Evolutionary conservation across 92 coral and sea anemone genomes (phyloP), one percentile per base, ranked within the genome.

Genomic region (Porites rus): DNA sequence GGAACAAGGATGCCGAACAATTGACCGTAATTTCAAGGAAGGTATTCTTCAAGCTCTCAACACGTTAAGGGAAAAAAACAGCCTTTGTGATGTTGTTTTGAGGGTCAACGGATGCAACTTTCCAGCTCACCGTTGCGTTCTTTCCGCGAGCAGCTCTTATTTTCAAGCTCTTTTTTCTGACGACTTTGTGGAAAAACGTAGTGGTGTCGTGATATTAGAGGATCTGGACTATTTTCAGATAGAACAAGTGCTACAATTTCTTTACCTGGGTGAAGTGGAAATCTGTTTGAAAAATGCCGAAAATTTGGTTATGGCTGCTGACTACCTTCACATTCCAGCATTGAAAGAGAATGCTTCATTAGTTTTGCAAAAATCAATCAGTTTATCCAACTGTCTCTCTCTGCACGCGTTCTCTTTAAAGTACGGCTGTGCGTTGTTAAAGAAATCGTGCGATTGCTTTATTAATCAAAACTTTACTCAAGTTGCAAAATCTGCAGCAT

Each of bases 21-120:
- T 75, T 17, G 79, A 75, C 79, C 38, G 25, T 28, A 54, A 75
- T 4, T 75, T 75, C 6, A 75, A 22, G 21, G 22, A 75, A 16
- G 59, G 13, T 59, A 22, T 75, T 75, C 79, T 75, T 21, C 79
- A 62, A 75, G n/a, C 79, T 22, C 79, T 75, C 1, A 75, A 75
- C 65, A 51, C 50, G 17, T 25, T 75, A 61, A 75, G 79, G 67
- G 16, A 79, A 72, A 65, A 51, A 22, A 63, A 60, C 70, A 84
- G 56, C 18, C 85, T 95, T 46, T 95, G 98, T 77, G 94, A 95
- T 70, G 98, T 93, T n/a, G 62, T 89, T 24, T 73, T 95, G 59
- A 85, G 92, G 76, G 93, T 87, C 17, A 76, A 87, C 56, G 90
- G 88, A 12, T 84, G 76, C 31, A 24, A 20, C n/a, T 95, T 93